Base-by-base conservation (phyloP, 2,888 invertebrate genomes). In the Ametastegia equiseti region DNA sequence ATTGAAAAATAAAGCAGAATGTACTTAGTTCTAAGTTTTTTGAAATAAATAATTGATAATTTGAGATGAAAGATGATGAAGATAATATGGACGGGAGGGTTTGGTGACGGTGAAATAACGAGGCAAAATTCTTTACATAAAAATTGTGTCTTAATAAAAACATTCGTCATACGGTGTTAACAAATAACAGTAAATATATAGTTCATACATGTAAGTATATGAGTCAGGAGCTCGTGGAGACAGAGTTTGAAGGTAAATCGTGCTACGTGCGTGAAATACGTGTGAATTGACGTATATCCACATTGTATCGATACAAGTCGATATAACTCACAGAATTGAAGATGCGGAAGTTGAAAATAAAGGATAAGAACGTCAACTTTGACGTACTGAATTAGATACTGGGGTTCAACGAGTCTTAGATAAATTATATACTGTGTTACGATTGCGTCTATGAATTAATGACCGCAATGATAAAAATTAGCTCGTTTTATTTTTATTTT, bases 91-190 rank as follows among this genome's bases (percentile, higher is more conserved):
- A 15, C 33, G 30, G n/a, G n/a, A n/a, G n/a, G 63, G 5, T 33
- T 63, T 33, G 63, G 27, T 13, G 27, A 23, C 23, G 7, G 67
- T 7, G 23, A 69, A 69, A 42, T 69, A 69, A 69, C n/a, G 23
- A 23, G 0, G 42, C 23, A n/a, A 15, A n/a, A 7, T 23, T 69
- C n/a, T n/a, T 19, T 42, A 39, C 69, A 69, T 42, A 42, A 69
- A 69, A 69, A 42, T 69, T 23, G 42, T 19, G 69, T 69, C 42
- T 39, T 39, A 69, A 69, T 69, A 45, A 69, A 69, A 69, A 69
- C 69, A 19, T 69, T 27, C 23, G 13, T 23, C 69, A 42, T 42
- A 69, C 19, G 39, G 39, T 67, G 39, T 67, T 39, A 67, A 67
- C n/a, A n/a, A n/a, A n/a, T n/a, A n/a, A n/a, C 67, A 39, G 30